Base-by-base conservation (phyloP, 2,113 vertebrate genomes). In the Stictonetta naevosa region DNA sequence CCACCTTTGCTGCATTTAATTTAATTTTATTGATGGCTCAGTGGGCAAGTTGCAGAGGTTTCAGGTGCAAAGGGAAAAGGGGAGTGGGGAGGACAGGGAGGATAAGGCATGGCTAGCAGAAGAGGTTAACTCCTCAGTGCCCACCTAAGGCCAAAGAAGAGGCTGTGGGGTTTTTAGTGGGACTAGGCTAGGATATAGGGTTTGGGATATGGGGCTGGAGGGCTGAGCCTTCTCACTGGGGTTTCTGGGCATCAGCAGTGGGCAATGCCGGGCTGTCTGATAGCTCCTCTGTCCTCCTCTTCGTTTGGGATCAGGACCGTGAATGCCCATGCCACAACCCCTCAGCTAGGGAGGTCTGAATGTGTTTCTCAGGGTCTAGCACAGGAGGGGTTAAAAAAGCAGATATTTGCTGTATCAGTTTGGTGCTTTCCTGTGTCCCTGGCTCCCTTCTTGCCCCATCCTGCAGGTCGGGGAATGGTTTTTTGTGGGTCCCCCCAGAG, bases 61-160 rank as follows among this genome's bases (percentile, higher is more conserved):
- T 58, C 66, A 63, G 71, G 34, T 80, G 42, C 52, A 81, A 63
- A 85, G 53, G 26, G 53, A 77, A 34, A 29, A 14, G 55, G 34
- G 15, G 3, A 48, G 55, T 28, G 0, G 2, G 29, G 50, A n/a
- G 25, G 4, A 40, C 46, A 0, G 2, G 36, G n/a, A 72, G 26
- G 23, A 19, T 55, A 53, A 64, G n/a, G 50, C 69, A 22, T 8
- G 44, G 48, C 1, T 5, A 85, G 52, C 29, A 87, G 58, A 42
- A 33, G 55, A 21, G n/a, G 26, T 34, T 66, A 42, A 40, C 74
- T 48, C 56, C 34, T 48, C 33, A 46, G 13, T 36, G 18, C 52
- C 48, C 22, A 50, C 69, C 26, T 73, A 60, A 42, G 18, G 74
- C 33, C 18, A 76, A 26, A 48, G 33, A 46, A 42, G 42, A 21